phyloP scores from a whole-genome alignment of 2,888 invertebrate species.

The Drosophila mercatorum region DNA sequence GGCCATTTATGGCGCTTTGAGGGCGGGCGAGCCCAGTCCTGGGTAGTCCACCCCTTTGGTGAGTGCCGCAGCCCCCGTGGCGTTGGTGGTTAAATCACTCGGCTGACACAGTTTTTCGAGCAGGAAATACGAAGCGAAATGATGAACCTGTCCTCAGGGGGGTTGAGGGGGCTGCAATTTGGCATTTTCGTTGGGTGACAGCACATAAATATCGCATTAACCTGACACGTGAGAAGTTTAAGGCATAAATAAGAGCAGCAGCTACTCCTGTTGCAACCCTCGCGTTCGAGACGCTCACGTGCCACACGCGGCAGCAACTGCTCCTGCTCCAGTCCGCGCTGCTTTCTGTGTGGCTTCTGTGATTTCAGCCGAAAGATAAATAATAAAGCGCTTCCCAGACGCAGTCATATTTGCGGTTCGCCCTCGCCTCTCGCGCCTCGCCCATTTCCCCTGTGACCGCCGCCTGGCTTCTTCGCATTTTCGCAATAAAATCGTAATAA shows the following conservation, averaged over 20 bases:
- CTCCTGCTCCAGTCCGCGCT: neutral
- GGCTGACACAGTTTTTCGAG: constrained; percentile 60
- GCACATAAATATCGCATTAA: constrained; percentile 73
- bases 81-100: constrained; percentile 59
- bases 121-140: constrained; percentile 36
- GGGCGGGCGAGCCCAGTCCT: constrained; percentile 35
- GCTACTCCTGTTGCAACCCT: constrained; percentile 63
- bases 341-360: constrained; percentile 66
- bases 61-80: constrained; percentile 23
- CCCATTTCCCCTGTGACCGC: constrained; percentile 15
- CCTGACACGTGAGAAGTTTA: constrained; percentile 69
- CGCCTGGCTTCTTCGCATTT: constrained; percentile 72
- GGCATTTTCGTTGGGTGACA: constrained; percentile 27
- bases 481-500: constrained; percentile 84
- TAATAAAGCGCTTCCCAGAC: constrained; percentile 73
- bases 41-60: constrained; percentile 49
- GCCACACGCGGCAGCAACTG: constrained; percentile 49
- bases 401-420: constrained; percentile 76
- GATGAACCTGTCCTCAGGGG: constrained; percentile 60
- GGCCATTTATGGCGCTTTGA: constrained; percentile 70
- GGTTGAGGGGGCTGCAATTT: constrained; percentile 36
- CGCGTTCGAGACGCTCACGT: constrained; percentile 68
- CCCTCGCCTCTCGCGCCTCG: neutral
- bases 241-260: constrained; percentile 57
- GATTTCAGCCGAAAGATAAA: constrained; percentile 77